Percentiles rank a stretch among this genome's conserved stretches.
These are phyloP conservation scores for Nymphicus hollandicus DNA, from an alignment of 2,113 vertebrate species.

Conservation along the genomic window DNA sequence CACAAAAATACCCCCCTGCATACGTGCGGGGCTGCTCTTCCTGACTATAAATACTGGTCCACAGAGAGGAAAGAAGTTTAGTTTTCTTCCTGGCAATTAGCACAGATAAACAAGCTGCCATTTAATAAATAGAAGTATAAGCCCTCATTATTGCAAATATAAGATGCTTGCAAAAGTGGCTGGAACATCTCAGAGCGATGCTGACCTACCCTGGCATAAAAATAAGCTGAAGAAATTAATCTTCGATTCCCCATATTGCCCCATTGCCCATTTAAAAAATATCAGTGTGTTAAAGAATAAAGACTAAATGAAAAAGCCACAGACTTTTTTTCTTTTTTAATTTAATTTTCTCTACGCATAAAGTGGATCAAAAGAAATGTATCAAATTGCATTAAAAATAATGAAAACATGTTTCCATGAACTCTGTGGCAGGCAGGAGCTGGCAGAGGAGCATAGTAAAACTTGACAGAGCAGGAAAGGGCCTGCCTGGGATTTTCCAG, in stretches of 20 bases:
- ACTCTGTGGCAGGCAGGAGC: not conserved
- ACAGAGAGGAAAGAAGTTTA: not conserved
- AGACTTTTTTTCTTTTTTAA: not conserved
- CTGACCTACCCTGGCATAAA: not conserved
- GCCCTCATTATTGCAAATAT: not conserved
- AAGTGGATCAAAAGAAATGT: not conserved
- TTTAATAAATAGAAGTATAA: not conserved
- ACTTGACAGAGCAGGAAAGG: not conserved
- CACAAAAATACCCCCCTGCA: not conserved
- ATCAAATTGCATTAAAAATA: not conserved
- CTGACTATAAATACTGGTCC: not conserved
- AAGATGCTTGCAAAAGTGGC: not conserved
- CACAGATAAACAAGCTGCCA: slow-evolving; percentile 8
- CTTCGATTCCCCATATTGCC: rapidly evolving
- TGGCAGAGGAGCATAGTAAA: not conserved
- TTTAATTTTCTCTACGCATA: rapidly evolving
- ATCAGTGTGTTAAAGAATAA: not conserved
- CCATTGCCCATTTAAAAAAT: not conserved
- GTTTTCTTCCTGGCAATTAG: slow-evolving; percentile 33
- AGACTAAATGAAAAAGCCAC: not conserved
- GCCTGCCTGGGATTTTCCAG: not conserved
- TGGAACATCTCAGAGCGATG: not conserved
- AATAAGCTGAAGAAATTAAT: not conserved
- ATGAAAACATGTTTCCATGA: not conserved
- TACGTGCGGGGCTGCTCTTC: not conserved